A percentile compares a stretch with the other conserved stretches of the same genome.
phyloP scores from a whole-genome alignment of 2,113 vertebrate species.

The Zeus faber region DNA sequence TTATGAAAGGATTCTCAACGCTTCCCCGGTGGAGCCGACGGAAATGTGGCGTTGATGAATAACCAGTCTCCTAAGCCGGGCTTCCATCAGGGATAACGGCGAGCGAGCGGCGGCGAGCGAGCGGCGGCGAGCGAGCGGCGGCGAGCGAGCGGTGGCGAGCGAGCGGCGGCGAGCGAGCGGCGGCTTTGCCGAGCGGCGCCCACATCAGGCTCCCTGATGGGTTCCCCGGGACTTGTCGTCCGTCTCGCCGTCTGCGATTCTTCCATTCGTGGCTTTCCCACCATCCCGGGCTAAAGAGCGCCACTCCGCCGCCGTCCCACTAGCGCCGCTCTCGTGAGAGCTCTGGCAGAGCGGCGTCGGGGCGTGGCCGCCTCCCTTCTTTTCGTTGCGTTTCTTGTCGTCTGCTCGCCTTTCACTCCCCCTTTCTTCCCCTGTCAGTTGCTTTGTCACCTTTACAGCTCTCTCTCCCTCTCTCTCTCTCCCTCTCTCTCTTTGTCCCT shows the following conservation, averaged over 20 bases:
- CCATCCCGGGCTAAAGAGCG: slow-evolving; percentile 31
- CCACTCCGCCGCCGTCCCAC: slow-evolving; percentile 4
- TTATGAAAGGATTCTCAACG: slow-evolving; percentile 9
- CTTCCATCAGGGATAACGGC: slow-evolving; percentile 57
- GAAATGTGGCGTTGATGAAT: slow-evolving; percentile 59
- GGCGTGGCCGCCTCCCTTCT: too few species aligned
- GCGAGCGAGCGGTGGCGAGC: too few species aligned
- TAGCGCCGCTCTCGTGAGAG: too few species aligned
- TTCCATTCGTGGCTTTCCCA: slow-evolving; percentile 17
- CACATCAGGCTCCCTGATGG: slow-evolving; percentile 52
- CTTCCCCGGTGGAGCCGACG: slow-evolving; percentile 21
- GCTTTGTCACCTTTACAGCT: slow-evolving; percentile 12
- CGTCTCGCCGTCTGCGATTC: slow-evolving; percentile 26
- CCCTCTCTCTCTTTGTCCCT: too few species aligned
- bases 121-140: too few species aligned
- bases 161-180: too few species aligned
- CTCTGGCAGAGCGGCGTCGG: too few species aligned
- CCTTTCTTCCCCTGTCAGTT: neutral
- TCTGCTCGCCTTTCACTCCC: slow-evolving; percentile 17
- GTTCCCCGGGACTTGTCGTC: slow-evolving; percentile 36
- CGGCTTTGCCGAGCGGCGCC: too few species aligned
- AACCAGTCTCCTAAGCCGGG: slow-evolving; percentile 38
- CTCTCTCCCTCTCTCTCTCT: too few species aligned
- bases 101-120: too few species aligned
- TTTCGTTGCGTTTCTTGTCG: too few species aligned